Conservation (phyloP, 2,888 invertebrate species). For the Pocota personata region DNA sequence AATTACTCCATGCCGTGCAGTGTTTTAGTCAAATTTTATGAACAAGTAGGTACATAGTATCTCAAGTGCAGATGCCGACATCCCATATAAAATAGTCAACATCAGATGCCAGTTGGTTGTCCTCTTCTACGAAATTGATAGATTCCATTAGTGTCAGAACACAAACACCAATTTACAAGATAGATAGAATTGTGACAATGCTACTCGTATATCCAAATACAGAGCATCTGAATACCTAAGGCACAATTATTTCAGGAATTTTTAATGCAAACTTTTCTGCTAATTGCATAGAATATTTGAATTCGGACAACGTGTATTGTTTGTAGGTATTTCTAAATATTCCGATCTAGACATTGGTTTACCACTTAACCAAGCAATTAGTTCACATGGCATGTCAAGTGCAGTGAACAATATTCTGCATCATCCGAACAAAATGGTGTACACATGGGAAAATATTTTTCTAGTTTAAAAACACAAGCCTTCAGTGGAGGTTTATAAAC, state of each 20-base stretch:
- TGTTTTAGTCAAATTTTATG: not conserved
- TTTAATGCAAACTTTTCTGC: slow-evolving; percentile 11
- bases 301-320: slow-evolving; percentile 10
- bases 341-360: slow-evolving; percentile 1
- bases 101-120: slow-evolving; percentile 25
- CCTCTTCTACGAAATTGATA: slow-evolving; percentile 40
- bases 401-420: not conserved
- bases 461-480: not conserved
- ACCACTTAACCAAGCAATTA: slow-evolving; percentile 16
- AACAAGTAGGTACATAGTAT: not conserved
- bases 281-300: slow-evolving; percentile 40
- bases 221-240: not conserved
- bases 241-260: slow-evolving; percentile 1
- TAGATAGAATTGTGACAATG: slow-evolving; percentile 27
- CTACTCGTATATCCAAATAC: not conserved
- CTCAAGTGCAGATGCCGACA: slow-evolving; percentile 20
- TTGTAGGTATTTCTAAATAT: not conserved
- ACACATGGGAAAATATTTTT: not conserved
- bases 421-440: not conserved
- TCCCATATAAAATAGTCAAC: slow-evolving; percentile 10
- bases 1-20: not conserved
- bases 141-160: slow-evolving; percentile 42
- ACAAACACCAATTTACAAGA: slow-evolving; percentile 44
- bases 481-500: not conserved
- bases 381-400: not conserved